These are phyloP conservation scores for Helostoma temminkii DNA, from an alignment of 2,797 vertebrate genomes.

Conservation along the genomic window DNA sequence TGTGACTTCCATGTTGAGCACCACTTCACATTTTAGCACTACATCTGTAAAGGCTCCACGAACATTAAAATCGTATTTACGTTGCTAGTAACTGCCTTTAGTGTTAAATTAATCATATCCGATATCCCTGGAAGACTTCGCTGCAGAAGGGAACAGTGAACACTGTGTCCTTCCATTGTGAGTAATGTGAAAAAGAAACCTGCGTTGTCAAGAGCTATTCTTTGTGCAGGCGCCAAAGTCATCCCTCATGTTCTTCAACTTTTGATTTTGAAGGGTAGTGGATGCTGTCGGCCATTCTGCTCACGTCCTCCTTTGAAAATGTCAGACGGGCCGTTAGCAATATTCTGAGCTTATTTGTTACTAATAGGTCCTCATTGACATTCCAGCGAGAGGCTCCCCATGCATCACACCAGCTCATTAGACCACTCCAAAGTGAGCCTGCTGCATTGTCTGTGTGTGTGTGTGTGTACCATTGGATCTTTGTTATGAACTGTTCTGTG, in stretches of 20 bases:
- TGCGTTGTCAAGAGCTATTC: constrained; percentile 11
- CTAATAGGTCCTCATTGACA: constrained; percentile 81
- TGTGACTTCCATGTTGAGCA: background rate
- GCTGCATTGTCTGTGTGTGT: constrained; percentile 35
- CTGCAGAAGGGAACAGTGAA: constrained; percentile 19
- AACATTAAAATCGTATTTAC: background rate
- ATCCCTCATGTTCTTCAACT: constrained; percentile 50
- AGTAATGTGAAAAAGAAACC: constrained; percentile 14
- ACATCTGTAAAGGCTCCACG: background rate
- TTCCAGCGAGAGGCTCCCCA: constrained; percentile 70
- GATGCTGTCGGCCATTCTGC: constrained; percentile 66
- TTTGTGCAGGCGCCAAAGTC: constrained; percentile 22
- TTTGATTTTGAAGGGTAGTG: constrained; percentile 63
- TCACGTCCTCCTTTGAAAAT: constrained; percentile 80
- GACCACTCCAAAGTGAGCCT: constrained; percentile 37
- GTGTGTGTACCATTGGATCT: constrained; percentile 26
- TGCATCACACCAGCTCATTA: constrained; percentile 78
- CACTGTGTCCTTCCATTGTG: constrained; percentile 19
- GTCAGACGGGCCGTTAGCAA: constrained; percentile 79
- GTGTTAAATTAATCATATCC: background rate
- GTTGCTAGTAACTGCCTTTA: background rate
- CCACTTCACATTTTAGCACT: no score
- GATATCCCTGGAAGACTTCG: constrained; percentile 3
- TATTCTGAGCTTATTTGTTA: constrained; percentile 72
- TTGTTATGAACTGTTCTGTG: constrained; percentile 50